Base-by-base conservation (phyloP, 2,888 invertebrate species). In the Onthophagus sagittarius region DNA sequence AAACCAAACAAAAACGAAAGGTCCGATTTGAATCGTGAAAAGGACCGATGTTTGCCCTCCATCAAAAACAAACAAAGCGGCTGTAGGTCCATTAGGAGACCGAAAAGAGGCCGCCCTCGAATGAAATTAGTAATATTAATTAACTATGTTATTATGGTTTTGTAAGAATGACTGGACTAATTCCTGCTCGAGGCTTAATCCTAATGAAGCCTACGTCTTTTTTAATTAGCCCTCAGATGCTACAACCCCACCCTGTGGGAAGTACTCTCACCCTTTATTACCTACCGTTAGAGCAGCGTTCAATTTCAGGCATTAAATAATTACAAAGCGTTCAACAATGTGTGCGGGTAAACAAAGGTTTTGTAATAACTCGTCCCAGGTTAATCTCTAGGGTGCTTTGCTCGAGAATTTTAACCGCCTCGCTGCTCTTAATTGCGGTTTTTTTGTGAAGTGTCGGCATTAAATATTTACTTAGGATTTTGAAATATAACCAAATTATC, bases 161-260 rank as follows among this genome's bases (percentile, higher is more conserved):
- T 70, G 70, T 72, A 71, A 71, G 74, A 76, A 75, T 76, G 73
- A 76, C 73, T 76, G 73, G 74, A 63, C 72, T 75, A 76, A 76
- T 75, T 74, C 33, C n/a, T n/a, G 74, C 75, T 63, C 74, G 74
- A 69, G 71, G 75, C 72, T 71, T 75, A 75, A 76, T 74, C 77
- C 77, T 74, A 76, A 76, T 74, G 75, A 76, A 75, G 76, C 75
- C 75, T 73, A 75, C 75, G 75, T 77, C 75, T 77, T 73, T 74
- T 77, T 75, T 75, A 77, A 77, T 77, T 77, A 75, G 77, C 71
- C 77, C 70, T 72, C 67, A 64, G 76, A 76, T 72, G 76, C 75
- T 74, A 75, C 74, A 76, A 72, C 72, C 73, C 73, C 39, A 2
- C 39, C 39, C 39, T 53, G 39, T 53, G 39, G 39, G 39, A 53